These are phyloP conservation scores for Saturnia pavonia DNA, from an alignment of 2,888 invertebrate species.

Conservation along the genomic window DNA sequence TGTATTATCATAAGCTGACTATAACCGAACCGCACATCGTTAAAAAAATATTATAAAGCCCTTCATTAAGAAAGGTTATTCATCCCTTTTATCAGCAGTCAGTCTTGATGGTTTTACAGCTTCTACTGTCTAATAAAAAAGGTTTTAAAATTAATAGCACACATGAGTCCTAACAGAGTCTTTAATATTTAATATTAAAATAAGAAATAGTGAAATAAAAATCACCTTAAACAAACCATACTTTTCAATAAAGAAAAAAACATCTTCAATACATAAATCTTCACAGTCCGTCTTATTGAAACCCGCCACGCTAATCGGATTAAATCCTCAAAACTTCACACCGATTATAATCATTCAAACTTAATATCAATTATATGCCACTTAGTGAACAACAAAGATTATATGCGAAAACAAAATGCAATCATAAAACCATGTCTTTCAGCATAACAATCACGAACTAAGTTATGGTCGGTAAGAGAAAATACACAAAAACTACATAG, in stretches of 20 bases:
- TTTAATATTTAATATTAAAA: too few species aligned
- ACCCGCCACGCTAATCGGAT: neutral
- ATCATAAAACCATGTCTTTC: neutral
- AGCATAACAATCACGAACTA: neutral
- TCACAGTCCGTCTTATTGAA: neutral
- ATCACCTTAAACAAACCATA: neutral
- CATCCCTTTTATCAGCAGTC: too few species aligned
- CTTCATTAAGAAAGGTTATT: too few species aligned
- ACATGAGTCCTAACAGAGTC: too few species aligned
- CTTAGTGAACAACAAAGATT: neutral
- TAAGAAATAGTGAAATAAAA: too few species aligned
- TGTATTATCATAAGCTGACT: too few species aligned
- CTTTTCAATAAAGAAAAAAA: neutral
- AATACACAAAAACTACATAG: slow-evolving; percentile 26
- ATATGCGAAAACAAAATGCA: neutral
- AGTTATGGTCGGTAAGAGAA: neutral
- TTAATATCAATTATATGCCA: neutral
- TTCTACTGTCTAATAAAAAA: too few species aligned
- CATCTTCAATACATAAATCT: neutral
- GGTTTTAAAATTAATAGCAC: too few species aligned
- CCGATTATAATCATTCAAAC: neutral
- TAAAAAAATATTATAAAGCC: too few species aligned
- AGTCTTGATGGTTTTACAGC: too few species aligned
- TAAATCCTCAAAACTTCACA: neutral
- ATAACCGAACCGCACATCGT: too few species aligned